Conservation (phyloP, 2,113 vertebrate species). For the Galemys pyrenaicus region DNA sequence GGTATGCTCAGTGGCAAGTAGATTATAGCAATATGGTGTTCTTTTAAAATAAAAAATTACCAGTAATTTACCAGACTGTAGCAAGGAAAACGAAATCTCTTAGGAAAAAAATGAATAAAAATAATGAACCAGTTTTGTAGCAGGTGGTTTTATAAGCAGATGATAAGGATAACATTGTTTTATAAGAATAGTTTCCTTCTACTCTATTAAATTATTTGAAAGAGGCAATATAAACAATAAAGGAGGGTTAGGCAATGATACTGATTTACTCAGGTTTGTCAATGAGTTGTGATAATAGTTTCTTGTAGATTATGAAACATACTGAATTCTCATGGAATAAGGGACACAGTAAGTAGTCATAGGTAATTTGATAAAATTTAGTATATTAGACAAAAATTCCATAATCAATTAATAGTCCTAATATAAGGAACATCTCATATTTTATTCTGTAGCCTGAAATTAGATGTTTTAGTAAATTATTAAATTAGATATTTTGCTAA, state of each 20-base stretch:
- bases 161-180: neutral
- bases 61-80: neutral
- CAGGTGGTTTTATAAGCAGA: neutral
- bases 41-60: neutral
- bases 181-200: neutral
- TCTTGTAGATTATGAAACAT: neutral
- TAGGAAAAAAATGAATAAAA: neutral
- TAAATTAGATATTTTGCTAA: neutral
- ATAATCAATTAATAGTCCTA: neutral
- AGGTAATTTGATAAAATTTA: neutral
- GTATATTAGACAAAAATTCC: neutral
- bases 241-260: neutral
- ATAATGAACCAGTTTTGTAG: neutral
- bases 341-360: neutral
- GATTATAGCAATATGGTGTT: neutral
- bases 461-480: neutral
- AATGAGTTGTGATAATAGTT: neutral
- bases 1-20: neutral
- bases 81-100: neutral
- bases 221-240: neutral
- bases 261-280: constrained; percentile 2
- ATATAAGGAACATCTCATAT: neutral
- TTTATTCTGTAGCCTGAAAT: constrained; percentile 4
- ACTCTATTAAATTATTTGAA: constrained; percentile 27
- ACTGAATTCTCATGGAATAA: neutral